These are phyloP conservation scores for Drosophila colorata DNA, from an alignment of 2,888 invertebrate species.

Conservation along the genomic window DNA sequence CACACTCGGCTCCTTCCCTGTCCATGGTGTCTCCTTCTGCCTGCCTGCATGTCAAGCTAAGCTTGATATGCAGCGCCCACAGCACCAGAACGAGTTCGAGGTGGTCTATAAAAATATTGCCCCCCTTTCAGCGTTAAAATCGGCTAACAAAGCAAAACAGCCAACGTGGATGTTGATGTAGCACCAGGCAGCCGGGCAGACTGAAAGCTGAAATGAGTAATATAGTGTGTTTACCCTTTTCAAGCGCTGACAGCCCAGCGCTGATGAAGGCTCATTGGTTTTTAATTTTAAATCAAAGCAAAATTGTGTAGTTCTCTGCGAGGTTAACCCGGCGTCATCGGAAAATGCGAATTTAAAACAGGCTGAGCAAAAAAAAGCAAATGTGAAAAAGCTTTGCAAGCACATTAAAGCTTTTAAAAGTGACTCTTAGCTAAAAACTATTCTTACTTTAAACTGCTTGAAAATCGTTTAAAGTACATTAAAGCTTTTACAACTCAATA, in stretches of 20 bases:
- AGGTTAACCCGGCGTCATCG: not conserved
- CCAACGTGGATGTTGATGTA: slow-evolving; percentile 56
- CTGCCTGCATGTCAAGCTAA: not conserved
- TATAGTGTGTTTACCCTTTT: slow-evolving; percentile 62
- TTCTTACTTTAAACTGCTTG: no score
- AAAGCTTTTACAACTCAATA: no score
- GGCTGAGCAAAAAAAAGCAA: not conserved
- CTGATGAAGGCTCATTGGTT: slow-evolving; percentile 67
- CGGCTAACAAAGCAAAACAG: slow-evolving; percentile 60
- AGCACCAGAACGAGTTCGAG: not conserved
- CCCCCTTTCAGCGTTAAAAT: slow-evolving; percentile 66
- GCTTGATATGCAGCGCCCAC: slow-evolving; percentile 24
- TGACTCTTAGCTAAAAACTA: no score
- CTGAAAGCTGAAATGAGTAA: slow-evolving; percentile 20
- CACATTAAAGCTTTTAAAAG: slow-evolving; percentile 8
- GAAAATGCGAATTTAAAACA: not conserved
- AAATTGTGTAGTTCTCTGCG: slow-evolving; percentile 2
- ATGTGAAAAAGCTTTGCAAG: not conserved
- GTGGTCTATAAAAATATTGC: slow-evolving; percentile 66
- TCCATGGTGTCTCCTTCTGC: not conserved
- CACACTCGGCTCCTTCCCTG: slow-evolving; percentile 25
- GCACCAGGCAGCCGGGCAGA: slow-evolving; percentile 23
- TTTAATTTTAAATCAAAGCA: slow-evolving; percentile 69
- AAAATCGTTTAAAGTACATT: no score
- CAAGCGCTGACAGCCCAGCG: slow-evolving; percentile 62